Percentiles rank a stretch among this genome's conserved stretches.
Evolutionary conservation across 2,888 invertebrate species (phyloP).

Genomic region (Hypsopygia costalis): DNA sequence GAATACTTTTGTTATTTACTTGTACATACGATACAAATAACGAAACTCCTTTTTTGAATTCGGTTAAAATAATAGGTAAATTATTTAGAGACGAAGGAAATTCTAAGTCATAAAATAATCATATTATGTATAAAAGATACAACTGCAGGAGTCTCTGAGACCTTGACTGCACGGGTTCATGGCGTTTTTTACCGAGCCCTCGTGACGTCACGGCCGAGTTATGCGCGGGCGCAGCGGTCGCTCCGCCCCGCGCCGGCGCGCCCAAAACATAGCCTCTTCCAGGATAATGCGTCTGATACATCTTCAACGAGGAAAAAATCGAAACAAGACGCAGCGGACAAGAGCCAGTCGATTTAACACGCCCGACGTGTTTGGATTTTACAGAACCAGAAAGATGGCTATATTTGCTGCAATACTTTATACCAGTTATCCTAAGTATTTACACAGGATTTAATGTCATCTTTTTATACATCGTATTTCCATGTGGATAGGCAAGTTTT

Average conservation of each 20-base stretch:
- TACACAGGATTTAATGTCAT: conserved; percentile 6
- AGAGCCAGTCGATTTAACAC: conserved; percentile 64
- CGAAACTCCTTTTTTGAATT: too few species aligned
- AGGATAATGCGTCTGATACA: conserved; percentile 73
- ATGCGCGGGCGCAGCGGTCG: conserved; percentile 59
- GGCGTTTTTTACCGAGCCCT: conserved; percentile 62
- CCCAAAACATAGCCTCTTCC: conserved; percentile 61
- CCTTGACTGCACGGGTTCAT: conserved; percentile 71
- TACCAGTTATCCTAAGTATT: conserved; percentile 18
- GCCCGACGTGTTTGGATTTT: conserved; percentile 52
- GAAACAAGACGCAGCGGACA: conserved; percentile 58
- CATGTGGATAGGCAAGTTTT: conserved; percentile 8
- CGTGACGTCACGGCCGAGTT: conserved; percentile 70
- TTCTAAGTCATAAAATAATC: too few species aligned
- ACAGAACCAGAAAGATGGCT: conserved; percentile 50
- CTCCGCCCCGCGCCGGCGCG: conserved; percentile 27
- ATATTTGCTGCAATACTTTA: conserved; percentile 22
- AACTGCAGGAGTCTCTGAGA: conserved; percentile 56
- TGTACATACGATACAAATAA: too few species aligned
- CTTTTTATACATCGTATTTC: conserved; percentile 5
- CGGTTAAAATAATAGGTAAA: too few species aligned
- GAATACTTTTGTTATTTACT: too few species aligned
- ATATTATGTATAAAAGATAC: conserved; percentile 40
- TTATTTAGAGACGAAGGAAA: too few species aligned
- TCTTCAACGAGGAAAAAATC: conserved; percentile 66